Percentiles rank a stretch among this genome's conserved stretches.
These are phyloP conservation scores for Phoenicopterus ruber DNA, from an alignment of 2,113 vertebrate genomes.

Conservation along the genomic window DNA sequence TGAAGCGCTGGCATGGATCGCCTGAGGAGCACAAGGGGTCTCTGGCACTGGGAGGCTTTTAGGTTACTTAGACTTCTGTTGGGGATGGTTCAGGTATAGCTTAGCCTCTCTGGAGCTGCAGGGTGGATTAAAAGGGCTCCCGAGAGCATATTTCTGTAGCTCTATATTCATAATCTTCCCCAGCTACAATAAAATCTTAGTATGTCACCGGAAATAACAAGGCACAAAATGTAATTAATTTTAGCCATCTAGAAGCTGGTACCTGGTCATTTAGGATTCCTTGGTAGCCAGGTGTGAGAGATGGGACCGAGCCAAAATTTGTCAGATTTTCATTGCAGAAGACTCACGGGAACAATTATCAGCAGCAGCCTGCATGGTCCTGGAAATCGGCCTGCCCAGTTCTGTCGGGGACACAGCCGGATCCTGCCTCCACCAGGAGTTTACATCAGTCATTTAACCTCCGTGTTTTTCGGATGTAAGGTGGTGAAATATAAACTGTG, in stretches of 20 bases:
- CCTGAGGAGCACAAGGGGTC: rapidly evolving
- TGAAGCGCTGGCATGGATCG: background rate
- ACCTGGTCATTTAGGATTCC: background rate
- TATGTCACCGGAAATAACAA: background rate
- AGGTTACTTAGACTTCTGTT: background rate
- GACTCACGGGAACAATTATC: background rate
- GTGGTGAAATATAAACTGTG: background rate
- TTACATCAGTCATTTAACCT: background rate
- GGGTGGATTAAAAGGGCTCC: background rate
- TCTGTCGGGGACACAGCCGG: background rate
- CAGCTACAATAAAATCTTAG: background rate
- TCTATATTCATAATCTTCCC: background rate
- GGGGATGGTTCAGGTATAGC: background rate
- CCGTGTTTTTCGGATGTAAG: background rate
- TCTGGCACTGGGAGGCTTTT: background rate
- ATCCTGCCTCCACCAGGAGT: background rate
- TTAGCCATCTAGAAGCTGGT: background rate
- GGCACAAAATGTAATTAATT: background rate
- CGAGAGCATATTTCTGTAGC: rapidly evolving
- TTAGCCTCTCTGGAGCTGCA: background rate
- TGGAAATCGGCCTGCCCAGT: background rate
- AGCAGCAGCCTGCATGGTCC: background rate
- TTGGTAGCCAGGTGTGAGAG: background rate
- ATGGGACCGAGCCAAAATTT: background rate
- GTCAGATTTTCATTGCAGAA: background rate